A percentile compares a stretch with the other conserved stretches of the same genome.
These are phyloP conservation scores for Myiozetetes cayanensis DNA, from an alignment of 2,113 vertebrate genomes.

Conservation along the genomic window DNA sequence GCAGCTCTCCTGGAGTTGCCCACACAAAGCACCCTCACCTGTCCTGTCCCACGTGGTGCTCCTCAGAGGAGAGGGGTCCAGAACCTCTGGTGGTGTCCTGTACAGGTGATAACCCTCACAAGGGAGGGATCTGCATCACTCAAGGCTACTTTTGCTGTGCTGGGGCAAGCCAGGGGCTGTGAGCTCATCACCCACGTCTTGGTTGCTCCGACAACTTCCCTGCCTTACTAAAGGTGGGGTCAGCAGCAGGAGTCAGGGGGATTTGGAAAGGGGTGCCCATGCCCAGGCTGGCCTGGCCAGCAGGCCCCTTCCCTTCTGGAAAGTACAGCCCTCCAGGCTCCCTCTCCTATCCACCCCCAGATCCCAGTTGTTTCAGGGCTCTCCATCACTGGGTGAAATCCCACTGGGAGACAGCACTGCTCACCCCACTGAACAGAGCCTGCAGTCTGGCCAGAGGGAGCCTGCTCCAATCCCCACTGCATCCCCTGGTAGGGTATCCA, in stretches of 20 bases:
- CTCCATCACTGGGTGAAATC: not conserved
- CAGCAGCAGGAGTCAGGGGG: not conserved
- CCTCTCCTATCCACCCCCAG: not conserved
- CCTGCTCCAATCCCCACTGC: not conserved
- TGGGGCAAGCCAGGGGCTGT: not conserved
- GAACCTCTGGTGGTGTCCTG: not conserved
- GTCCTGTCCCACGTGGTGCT: not conserved
- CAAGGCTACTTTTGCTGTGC: accelerated
- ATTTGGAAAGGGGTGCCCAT: not conserved
- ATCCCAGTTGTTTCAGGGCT: accelerated
- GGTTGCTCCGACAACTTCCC: not conserved
- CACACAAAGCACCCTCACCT: not conserved
- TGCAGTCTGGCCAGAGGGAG: not conserved
- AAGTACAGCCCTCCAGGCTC: not conserved
- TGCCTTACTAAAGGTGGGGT: not conserved
- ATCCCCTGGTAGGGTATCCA: not conserved
- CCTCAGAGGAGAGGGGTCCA: not conserved
- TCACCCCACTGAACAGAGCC: not conserved
- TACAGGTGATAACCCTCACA: not conserved
- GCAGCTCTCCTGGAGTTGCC: not conserved
- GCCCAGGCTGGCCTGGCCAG: not conserved
- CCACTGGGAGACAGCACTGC: not conserved
- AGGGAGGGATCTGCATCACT: not conserved
- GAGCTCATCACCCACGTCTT: not conserved
- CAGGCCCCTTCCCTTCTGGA: not conserved